These are phyloP conservation scores for Ardeotis arabs DNA, from an alignment of 2,113 vertebrate genomes.

Conservation along the genomic window DNA sequence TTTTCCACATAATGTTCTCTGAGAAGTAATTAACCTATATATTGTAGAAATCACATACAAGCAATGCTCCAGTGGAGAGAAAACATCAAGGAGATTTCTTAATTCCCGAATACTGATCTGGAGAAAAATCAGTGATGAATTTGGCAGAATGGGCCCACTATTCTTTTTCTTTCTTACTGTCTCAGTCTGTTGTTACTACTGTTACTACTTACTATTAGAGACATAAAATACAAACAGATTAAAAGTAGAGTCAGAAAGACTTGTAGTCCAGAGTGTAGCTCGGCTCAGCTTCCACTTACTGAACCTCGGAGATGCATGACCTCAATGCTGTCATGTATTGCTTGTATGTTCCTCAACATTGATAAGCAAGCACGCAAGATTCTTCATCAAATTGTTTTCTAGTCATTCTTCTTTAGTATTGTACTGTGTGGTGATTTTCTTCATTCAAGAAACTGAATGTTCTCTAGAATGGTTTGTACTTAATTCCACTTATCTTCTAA, in stretches of 20 bases:
- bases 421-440: neutral
- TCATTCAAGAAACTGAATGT: neutral
- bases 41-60: neutral
- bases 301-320: neutral
- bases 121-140: neutral
- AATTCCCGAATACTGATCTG: neutral
- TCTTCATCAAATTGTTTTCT: neutral
- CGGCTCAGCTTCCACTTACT: neutral
- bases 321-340: neutral
- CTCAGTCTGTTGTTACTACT: neutral
- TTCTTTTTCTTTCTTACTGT: neutral
- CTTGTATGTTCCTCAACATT: neutral
- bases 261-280: neutral
- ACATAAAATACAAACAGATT: neutral
- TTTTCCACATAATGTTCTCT: neutral
- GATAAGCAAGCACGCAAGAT: neutral
- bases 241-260: neutral
- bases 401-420: neutral
- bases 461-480: neutral
- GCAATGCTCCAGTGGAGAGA: neutral
- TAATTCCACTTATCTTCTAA: neutral
- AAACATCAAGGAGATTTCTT: neutral
- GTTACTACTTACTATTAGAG: neutral
- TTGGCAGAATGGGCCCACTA: neutral
- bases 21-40: neutral